phyloP scores from a whole-genome alignment of 2,113 vertebrate genomes.

The Aplodontia rufa region DNA sequence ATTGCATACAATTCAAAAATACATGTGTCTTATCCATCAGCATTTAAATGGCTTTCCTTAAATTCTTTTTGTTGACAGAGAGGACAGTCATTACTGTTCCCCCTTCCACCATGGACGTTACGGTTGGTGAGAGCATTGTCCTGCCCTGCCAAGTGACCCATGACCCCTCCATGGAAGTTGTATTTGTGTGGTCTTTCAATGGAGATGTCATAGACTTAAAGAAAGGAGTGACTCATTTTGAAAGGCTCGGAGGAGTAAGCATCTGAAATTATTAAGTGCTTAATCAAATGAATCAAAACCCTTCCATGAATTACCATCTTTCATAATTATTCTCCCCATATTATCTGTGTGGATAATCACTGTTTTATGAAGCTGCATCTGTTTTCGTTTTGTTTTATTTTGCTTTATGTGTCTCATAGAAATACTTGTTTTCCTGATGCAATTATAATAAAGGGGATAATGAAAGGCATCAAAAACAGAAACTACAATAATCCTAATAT shows the following conservation, averaged over 20 bases:
- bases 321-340: not conserved
- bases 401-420: slow-evolving; percentile 73
- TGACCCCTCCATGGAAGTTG: slow-evolving; percentile 86
- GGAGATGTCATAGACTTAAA: slow-evolving; percentile 88
- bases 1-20: not conserved
- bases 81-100: slow-evolving; percentile 88
- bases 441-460: slow-evolving; percentile 74
- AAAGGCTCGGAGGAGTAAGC: slow-evolving; percentile 92
- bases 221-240: slow-evolving; percentile 88
- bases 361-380: slow-evolving; percentile 60
- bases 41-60: not conserved
- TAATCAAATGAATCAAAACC: not conserved
- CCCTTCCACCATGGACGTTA: slow-evolving; percentile 90
- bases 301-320: not conserved
- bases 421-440: slow-evolving; percentile 71
- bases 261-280: not conserved
- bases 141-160: slow-evolving; percentile 91
- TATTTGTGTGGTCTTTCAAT: slow-evolving; percentile 92
- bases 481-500: slow-evolving; percentile 70
- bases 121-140: slow-evolving; percentile 92
- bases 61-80: slow-evolving; percentile 81
- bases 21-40: not conserved
- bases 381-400: slow-evolving; percentile 78
- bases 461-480: slow-evolving; percentile 71
- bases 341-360: slow-evolving; percentile 54